These are phyloP conservation scores for Bellardia bayeri DNA, from an alignment of 2,888 invertebrate species.

Conservation along the genomic window DNA sequence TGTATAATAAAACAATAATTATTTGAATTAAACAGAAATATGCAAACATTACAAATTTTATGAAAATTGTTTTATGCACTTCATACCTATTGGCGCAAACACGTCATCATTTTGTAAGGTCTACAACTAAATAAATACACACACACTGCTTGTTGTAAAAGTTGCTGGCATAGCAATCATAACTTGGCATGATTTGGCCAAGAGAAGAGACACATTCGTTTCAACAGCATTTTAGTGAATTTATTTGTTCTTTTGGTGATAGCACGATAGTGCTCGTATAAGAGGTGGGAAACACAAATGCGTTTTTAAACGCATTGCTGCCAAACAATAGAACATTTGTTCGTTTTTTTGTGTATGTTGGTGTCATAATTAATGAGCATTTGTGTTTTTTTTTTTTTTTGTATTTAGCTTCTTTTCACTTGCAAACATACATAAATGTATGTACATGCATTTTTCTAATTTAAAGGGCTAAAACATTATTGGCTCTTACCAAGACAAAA, in stretches of 20 bases:
- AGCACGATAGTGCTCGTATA: not conserved
- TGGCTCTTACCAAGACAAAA: slow-evolving; percentile 13
- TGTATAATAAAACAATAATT: slow-evolving; percentile 31
- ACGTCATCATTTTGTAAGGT: slow-evolving; percentile 56
- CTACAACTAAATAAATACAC: not conserved
- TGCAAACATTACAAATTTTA: slow-evolving; percentile 10
- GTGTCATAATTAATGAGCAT: slow-evolving; percentile 71
- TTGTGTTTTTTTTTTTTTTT: slow-evolving; percentile 32
- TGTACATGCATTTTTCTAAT: not conserved
- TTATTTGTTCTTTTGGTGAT: not conserved
- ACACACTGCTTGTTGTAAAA: not conserved
- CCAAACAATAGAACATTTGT: slow-evolving; percentile 63
- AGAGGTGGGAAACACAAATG: slow-evolving; percentile 38
- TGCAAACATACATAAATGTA: slow-evolving; percentile 1
- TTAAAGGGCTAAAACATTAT: slow-evolving; percentile 62
- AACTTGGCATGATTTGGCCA: not conserved
- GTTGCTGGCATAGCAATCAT: slow-evolving; percentile 30
- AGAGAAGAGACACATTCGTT: slow-evolving; percentile 27
- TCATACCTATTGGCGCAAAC: slow-evolving; percentile 34
- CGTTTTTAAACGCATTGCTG: slow-evolving; percentile 58
- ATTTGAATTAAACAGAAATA: slow-evolving; percentile 36
- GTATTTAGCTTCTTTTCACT: slow-evolving; percentile 39
- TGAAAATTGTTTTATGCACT: slow-evolving; percentile 7
- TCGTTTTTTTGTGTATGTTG: slow-evolving; percentile 29
- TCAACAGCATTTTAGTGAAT: slow-evolving; percentile 23